A percentile compares a stretch with the other conserved stretches of the same genome.
Evolutionary conservation across 2,797 vertebrate genomes (phyloP).

Genomic region (Menidia menidia): DNA sequence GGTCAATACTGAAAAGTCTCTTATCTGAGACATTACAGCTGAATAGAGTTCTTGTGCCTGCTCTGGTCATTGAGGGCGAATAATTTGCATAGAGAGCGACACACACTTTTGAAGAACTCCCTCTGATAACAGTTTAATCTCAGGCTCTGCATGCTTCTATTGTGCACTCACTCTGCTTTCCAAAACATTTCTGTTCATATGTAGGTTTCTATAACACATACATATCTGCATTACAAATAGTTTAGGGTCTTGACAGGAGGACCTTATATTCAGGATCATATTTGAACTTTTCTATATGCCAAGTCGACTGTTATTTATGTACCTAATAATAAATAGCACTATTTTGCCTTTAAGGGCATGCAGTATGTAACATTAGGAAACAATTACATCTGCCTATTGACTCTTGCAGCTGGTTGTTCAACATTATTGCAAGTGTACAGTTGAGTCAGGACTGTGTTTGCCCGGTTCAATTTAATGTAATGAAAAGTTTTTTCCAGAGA

Average conservation of each 20-base stretch:
- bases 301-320: neutral
- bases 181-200: neutral
- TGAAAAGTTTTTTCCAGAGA: conserved; percentile 5
- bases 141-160: neutral
- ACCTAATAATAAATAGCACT: neutral
- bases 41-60: neutral
- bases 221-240: neutral
- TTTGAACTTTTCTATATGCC: conserved; percentile 2
- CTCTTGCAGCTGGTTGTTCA: neutral
- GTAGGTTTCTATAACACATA: neutral
- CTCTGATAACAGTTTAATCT: neutral
- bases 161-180: neutral
- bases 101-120: neutral
- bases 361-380: conserved; percentile 1
- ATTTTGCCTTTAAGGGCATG: neutral
- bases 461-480: conserved; percentile 12
- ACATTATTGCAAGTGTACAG: conserved; percentile 11
- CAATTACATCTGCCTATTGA: neutral
- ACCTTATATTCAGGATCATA: neutral
- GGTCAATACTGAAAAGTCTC: conserved; percentile 15
- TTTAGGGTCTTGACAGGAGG: neutral
- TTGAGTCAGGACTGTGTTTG: conserved; percentile 4
- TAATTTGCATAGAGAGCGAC: conserved; percentile 45
- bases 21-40: conserved; percentile 9
- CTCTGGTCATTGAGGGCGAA: neutral